These are phyloP conservation scores for Pelobates cultripes DNA, from an alignment of 2,797 vertebrate species.

Conservation along the genomic window DNA sequence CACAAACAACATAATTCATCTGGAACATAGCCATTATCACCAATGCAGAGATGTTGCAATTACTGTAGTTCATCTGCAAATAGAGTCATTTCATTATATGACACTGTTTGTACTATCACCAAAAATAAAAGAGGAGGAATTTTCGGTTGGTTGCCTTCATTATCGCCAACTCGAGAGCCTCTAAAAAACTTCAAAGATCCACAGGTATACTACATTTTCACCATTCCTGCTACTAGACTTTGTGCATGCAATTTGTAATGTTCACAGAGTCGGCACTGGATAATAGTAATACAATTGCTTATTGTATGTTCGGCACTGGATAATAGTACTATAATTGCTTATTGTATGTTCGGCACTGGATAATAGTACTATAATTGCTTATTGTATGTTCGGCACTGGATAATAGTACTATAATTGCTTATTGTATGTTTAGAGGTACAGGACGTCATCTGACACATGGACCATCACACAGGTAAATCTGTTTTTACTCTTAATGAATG, in stretches of 20 bases:
- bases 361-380: too few species aligned
- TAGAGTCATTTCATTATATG: too few species aligned
- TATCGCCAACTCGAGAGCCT: too few species aligned
- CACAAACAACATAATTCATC: too few species aligned
- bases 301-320: slow-evolving; percentile 58
- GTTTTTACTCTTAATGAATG: background rate
- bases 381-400: background rate
- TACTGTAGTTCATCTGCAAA: too few species aligned
- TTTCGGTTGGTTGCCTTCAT: background rate
- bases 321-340: slow-evolving; percentile 33
- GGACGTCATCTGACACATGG: slow-evolving; percentile 76
- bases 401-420: slow-evolving; percentile 34
- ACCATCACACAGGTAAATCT: slow-evolving; percentile 58
- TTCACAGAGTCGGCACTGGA: too few species aligned
- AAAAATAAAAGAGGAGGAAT: too few species aligned
- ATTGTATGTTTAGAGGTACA: slow-evolving; percentile 74
- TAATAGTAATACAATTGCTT: slow-evolving; percentile 10
- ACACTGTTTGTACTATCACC: too few species aligned
- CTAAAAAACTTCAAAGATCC: too few species aligned
- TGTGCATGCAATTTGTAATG: too few species aligned
- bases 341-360: slow-evolving; percentile 45
- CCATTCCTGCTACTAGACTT: background rate
- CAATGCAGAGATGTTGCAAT: too few species aligned
- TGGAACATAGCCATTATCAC: too few species aligned
- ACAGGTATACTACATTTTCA: background rate